Evolutionary conservation across 2,113 vertebrate species (phyloP).

Genomic region (Athene cunicularia): DNA sequence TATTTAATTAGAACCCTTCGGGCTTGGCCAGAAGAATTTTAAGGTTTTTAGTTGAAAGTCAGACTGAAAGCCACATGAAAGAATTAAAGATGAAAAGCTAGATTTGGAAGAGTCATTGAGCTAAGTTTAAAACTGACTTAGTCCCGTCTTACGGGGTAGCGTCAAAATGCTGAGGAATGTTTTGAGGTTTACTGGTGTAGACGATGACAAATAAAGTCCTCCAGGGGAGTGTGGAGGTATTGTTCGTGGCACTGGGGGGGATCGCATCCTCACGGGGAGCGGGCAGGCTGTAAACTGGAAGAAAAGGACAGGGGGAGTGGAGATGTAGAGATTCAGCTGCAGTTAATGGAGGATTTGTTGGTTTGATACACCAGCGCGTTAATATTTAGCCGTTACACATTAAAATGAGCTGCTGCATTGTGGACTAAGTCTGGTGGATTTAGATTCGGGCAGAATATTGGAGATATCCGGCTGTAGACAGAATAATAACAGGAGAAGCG

Average conservation of each 20-base stretch:
- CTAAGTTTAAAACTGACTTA: background rate
- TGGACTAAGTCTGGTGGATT: background rate
- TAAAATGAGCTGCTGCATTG: background rate
- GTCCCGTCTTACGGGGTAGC: background rate
- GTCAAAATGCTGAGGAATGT: background rate
- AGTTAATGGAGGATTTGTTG: background rate
- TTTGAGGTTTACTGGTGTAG: background rate
- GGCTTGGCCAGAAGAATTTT: background rate
- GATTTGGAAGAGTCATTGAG: background rate
- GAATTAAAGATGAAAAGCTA: background rate
- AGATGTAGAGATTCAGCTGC: background rate
- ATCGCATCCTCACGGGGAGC: fast-evolving
- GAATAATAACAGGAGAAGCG: background rate
- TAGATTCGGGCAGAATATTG: background rate
- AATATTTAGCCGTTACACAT: background rate
- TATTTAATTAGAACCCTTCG: background rate
- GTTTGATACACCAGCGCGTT: background rate
- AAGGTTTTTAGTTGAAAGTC: background rate
- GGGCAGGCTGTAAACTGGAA: background rate
- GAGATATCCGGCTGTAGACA: background rate
- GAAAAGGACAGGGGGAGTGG: background rate
- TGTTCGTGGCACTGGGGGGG: background rate
- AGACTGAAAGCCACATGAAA: background rate
- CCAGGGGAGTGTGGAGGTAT: background rate
- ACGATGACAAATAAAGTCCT: background rate